Evolutionary conservation across 2,888 invertebrate species (phyloP).

Genomic region (Anthophora plumipes): DNA sequence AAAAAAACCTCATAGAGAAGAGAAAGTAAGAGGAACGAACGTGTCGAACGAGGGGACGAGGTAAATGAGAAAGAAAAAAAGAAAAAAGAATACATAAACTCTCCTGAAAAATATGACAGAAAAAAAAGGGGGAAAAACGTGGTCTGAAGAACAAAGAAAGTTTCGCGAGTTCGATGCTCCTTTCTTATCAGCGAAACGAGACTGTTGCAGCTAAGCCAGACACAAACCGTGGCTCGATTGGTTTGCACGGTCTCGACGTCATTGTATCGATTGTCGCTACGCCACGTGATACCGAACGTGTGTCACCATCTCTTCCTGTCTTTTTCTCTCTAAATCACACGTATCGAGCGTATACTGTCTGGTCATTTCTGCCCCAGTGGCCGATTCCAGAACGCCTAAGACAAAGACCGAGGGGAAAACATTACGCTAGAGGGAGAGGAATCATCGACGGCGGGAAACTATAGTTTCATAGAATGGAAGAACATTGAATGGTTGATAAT

Average conservation of each 20-base stretch:
- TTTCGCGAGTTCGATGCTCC: conserved; percentile 79
- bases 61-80: conserved; percentile 8
- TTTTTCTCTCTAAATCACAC: conserved; percentile 12
- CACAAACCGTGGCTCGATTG: conserved; percentile 47
- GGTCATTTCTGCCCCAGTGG: conserved; percentile 39
- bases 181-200: conserved; percentile 78
- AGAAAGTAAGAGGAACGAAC: conserved; percentile 10
- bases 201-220: conserved; percentile 55
- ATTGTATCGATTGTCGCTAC: conserved; percentile 63
- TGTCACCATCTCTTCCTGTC: background rate
- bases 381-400: conserved; percentile 41
- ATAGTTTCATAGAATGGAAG: background rate
- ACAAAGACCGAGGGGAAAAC: conserved; percentile 61
- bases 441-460: background rate
- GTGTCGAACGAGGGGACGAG: conserved; percentile 11
- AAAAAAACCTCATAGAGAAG: background rate
- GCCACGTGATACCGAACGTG: conserved; percentile 53
- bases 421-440: background rate
- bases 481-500: background rate
- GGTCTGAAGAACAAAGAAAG: conserved; percentile 62
- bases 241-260: conserved; percentile 58
- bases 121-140: conserved; percentile 5
- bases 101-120: background rate
- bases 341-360: too few species aligned
- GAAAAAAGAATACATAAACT: background rate